A percentile compares a stretch with the other conserved stretches of the same genome.
These are phyloP conservation scores for Indicator maculatus DNA, from an alignment of 2,113 vertebrate genomes.

Conservation along the genomic window DNA sequence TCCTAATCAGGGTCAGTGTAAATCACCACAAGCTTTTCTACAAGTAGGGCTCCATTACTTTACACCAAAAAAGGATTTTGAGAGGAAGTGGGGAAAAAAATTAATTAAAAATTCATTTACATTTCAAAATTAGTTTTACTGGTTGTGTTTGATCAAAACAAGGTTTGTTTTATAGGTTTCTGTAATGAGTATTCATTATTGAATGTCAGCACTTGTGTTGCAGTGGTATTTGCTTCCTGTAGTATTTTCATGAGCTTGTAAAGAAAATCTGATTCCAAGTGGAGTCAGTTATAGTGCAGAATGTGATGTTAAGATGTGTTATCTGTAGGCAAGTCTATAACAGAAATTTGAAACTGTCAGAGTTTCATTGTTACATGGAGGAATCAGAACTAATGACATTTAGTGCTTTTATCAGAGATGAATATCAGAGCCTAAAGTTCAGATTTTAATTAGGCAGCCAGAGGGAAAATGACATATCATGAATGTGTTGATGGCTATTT, in stretches of 20 bases:
- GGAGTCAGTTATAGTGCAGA: neutral
- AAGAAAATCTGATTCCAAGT: neutral
- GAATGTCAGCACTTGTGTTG: neutral
- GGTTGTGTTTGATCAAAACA: neutral
- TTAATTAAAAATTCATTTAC: neutral
- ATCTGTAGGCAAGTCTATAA: neutral
- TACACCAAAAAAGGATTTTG: neutral
- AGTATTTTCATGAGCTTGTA: neutral
- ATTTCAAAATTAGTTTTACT: neutral
- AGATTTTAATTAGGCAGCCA: neutral
- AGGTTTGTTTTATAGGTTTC: neutral
- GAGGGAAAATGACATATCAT: neutral
- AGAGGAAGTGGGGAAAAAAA: neutral
- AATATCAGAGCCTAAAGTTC: neutral
- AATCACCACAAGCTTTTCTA: neutral
- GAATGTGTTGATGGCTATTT: neutral
- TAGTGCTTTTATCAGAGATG: neutral
- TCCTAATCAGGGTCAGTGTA: neutral
- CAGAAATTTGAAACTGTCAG: neutral
- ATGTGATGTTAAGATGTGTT: neutral
- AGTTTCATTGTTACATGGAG: neutral
- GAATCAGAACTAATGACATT: neutral
- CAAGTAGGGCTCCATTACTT: neutral
- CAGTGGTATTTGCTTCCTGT: neutral
- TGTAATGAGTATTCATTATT: neutral